Percentiles rank a stretch among this genome's conserved stretches.
Evolutionary conservation across 2,888 invertebrate species (phyloP).

Genomic region (Drosophila quinaria): DNA sequence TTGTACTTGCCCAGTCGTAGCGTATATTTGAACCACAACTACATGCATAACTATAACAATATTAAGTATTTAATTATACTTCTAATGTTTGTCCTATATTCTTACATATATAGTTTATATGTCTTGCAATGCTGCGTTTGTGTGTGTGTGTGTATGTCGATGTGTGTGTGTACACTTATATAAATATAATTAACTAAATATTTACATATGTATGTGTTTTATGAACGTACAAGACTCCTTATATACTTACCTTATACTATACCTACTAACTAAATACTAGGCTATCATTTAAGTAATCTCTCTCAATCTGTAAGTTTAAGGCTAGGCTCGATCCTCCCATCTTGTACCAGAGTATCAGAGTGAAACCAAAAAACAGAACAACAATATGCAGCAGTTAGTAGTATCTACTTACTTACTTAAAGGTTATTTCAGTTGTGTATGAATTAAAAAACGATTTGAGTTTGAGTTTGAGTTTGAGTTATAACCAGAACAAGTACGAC

Average conservation of each 20-base stretch:
- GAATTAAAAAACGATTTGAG: constrained; percentile 47
- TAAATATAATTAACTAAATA: constrained; percentile 25
- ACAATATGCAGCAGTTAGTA: constrained; percentile 27
- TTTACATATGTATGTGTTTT: constrained; percentile 50
- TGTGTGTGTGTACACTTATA: constrained; percentile 15
- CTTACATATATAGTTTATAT: constrained; percentile 25
- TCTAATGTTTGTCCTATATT: constrained; percentile 9
- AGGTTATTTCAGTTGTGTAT: constrained; percentile 57
- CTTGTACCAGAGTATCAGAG: constrained; percentile 16
- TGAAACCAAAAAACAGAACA: constrained; percentile 1
- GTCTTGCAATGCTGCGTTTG: constrained; percentile 32
- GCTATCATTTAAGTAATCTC: constrained; percentile 58
- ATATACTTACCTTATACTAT: constrained; percentile 17
- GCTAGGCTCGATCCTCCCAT: constrained; percentile 11
- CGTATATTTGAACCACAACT: constrained; percentile 48
- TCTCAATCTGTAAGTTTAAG: constrained; percentile 25
- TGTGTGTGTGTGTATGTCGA: constrained; percentile 20
- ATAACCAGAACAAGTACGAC: constrained; percentile 46
- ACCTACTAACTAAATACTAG: constrained; percentile 36
- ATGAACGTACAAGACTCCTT: constrained; percentile 39
- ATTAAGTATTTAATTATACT: constrained; percentile 31
- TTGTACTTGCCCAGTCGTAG: constrained; percentile 48
- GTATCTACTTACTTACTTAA: background rate
- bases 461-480: constrained; percentile 17
- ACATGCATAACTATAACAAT: constrained; percentile 12